Evolutionary conservation across 2,797 vertebrate species (phyloP).

Genomic region (Clarias platycephalus): DNA sequence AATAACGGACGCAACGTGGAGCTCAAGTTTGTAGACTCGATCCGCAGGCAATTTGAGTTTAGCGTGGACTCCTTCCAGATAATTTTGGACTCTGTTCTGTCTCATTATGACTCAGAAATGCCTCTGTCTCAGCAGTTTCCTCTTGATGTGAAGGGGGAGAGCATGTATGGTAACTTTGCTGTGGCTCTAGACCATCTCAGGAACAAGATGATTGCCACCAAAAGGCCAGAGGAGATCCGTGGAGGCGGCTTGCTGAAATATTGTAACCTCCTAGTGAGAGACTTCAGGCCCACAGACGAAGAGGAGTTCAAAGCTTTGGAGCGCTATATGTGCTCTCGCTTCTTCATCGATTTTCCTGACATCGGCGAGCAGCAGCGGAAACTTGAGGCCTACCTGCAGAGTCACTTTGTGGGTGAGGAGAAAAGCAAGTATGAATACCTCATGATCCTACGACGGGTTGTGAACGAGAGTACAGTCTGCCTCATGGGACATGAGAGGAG

Average conservation of each 20-base stretch:
- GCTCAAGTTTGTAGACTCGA: slow-evolving; percentile 94
- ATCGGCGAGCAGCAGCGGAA: slow-evolving; percentile 94
- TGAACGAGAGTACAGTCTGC: slow-evolving; percentile 97
- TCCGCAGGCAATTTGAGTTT: slow-evolving; percentile 96
- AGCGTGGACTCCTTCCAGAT: slow-evolving; percentile 99
- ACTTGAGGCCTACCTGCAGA: slow-evolving; percentile 94
- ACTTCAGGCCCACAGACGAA: slow-evolving; percentile 85
- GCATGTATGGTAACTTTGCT: slow-evolving; percentile 90
- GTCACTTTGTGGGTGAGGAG: slow-evolving; percentile 95
- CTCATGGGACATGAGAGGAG: slow-evolving; percentile 96
- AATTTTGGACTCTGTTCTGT: slow-evolving; percentile 87
- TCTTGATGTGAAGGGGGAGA: slow-evolving; percentile 87
- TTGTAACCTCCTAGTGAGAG: slow-evolving; percentile 91
- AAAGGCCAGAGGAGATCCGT: slow-evolving; percentile 94
- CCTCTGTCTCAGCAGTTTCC: slow-evolving; percentile 83
- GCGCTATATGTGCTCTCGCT: slow-evolving; percentile 97
- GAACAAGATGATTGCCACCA: slow-evolving; percentile 91
- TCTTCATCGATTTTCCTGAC: slow-evolving; percentile 98
- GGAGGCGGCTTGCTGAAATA: slow-evolving; percentile 97
- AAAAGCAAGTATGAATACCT: slow-evolving; percentile 97
- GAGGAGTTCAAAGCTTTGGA: slow-evolving; percentile 90
- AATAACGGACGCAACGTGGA: slow-evolving; percentile 94
- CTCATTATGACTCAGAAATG: slow-evolving; percentile 80
- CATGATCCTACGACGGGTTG: slow-evolving; percentile 89
- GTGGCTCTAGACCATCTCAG: slow-evolving; percentile 85